Evolutionary conservation across 1,140 invertebrate genomes (phyloP).

Genomic region (Calliopsis andreniformis): DNA sequence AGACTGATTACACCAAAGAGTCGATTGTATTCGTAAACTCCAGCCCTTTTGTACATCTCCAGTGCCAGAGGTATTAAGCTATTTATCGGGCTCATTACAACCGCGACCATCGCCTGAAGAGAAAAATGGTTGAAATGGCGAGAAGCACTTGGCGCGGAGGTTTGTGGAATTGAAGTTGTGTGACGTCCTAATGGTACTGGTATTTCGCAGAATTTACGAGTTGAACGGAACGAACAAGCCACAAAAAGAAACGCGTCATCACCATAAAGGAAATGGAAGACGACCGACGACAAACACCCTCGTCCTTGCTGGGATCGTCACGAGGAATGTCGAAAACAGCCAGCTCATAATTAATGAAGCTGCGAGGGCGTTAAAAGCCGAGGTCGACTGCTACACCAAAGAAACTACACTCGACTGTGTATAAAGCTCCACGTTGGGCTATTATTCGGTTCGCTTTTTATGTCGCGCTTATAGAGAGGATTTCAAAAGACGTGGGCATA

Average conservation of each 20-base stretch:
- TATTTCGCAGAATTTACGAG: not conserved
- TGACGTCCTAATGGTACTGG: not conserved
- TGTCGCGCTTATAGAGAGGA: too few relatives aligned
- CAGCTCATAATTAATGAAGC: conserved; percentile 40
- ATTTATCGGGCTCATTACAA: conserved; percentile 83
- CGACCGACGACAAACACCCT: conserved; percentile 31
- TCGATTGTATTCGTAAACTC: conserved; percentile 85
- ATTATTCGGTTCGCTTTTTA: conserved; percentile 28
- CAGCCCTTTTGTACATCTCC: conserved; percentile 83
- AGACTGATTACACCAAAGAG: conserved; percentile 91
- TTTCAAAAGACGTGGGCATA: too few relatives aligned
- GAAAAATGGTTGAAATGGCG: not conserved
- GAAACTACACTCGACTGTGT: conserved; percentile 10
- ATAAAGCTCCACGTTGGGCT: conserved; percentile 1
- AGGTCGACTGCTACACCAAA: conserved; percentile 23
- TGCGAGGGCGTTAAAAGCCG: conserved; percentile 51
- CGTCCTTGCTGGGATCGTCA: conserved; percentile 39
- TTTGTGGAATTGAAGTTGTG: not conserved
- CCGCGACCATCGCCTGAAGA: conserved; percentile 82
- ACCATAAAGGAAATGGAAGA: conserved; percentile 25
- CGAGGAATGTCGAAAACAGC: conserved; percentile 49
- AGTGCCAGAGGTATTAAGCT: conserved; percentile 83
- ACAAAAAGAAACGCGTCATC: conserved; percentile 1
- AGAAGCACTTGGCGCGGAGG: too few relatives aligned
- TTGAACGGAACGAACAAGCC: not conserved